These are phyloP conservation scores for Drosophila setifemur DNA, from an alignment of 1,140 invertebrate species.

Conservation along the genomic window DNA sequence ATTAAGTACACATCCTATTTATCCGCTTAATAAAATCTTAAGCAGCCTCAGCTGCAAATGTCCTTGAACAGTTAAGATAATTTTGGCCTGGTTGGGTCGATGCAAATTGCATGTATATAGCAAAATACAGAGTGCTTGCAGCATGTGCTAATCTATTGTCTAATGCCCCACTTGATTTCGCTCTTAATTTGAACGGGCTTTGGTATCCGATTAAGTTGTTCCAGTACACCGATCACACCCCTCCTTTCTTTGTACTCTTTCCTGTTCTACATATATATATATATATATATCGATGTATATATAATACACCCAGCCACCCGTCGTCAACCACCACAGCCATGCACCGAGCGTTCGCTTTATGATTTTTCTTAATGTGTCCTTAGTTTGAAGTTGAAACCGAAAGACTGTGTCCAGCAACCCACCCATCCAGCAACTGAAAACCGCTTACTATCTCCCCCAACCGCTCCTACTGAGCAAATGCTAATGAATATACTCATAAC, in stretches of 20 bases:
- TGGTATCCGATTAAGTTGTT: conserved; percentile 41
- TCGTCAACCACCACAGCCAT: conserved; percentile 17
- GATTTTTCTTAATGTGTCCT: conserved; percentile 64
- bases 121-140: conserved; percentile 28
- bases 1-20: conserved; percentile 10
- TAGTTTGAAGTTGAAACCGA: conserved; percentile 57
- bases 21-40: conserved; percentile 14
- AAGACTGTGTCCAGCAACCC: conserved; percentile 50
- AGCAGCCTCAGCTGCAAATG: conserved; percentile 6
- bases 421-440: conserved; percentile 52
- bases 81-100: neutral
- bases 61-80: conserved; percentile 9
- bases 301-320: too few relatives aligned
- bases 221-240: conserved; percentile 18
- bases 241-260: conserved; percentile 28
- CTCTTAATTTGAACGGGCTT: conserved; percentile 53
- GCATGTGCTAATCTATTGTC: conserved; percentile 29
- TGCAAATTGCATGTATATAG: conserved; percentile 41
- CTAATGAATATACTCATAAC: conserved; percentile 29
- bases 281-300: too few relatives aligned
- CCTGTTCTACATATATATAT: conserved; percentile 4
- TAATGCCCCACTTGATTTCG: conserved; percentile 46
- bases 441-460: conserved; percentile 43
- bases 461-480: conserved; percentile 13
- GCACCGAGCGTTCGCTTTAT: conserved; percentile 76